Base-by-base conservation (phyloP, 2,888 invertebrate species). In the Cremastobaeus sp. region DNA sequence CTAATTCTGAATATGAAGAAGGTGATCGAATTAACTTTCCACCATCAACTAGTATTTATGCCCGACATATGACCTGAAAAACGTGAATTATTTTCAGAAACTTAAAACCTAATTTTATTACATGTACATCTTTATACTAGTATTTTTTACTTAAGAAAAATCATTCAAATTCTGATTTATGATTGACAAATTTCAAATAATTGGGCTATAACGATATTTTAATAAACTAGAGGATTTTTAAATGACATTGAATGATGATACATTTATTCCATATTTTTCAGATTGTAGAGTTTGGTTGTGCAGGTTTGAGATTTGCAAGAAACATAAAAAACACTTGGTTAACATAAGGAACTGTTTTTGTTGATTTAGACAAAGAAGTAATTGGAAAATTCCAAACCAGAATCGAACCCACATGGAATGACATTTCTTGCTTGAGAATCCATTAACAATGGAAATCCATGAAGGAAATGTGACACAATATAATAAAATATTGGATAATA, bases 391-490 rank as follows among this genome's bases (percentile, higher is more conserved):
- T 88, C 73, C 79, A 86, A 15, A 77, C 79, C 14, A 87, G 82
- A 71, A 86, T 90, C 0, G 83, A 85, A 3, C 93, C 93, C 0
- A 83, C 90, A 25, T 86, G 88, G 52, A 89, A 89, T 20, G 93
- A 94, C 71, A 92, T 90, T 86, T 77, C 92, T 17, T 86, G 88
- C 8, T 88, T 88, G 45, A 89, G 91, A 86, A 84, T 32, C 92
- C 92, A 0, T 88, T 95, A 41, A 88, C 79, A 32, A 88, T 92
- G 1, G 89, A 92, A 85, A 84, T 96, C 11, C 91, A 91, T 70
- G 89, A 91, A 82, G 97, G 97, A 11, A 95, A 93, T 89, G 93
- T 95, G 15, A 91, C 92, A 2, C 91, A 93, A 71, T 91, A 92
- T 1, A 94, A 95, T 83, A 89, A 89, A 60, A 88, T 91, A 54